Conservation (phyloP, 2,113 vertebrate species). For the Paramisgurnus dabryanus region DNA sequence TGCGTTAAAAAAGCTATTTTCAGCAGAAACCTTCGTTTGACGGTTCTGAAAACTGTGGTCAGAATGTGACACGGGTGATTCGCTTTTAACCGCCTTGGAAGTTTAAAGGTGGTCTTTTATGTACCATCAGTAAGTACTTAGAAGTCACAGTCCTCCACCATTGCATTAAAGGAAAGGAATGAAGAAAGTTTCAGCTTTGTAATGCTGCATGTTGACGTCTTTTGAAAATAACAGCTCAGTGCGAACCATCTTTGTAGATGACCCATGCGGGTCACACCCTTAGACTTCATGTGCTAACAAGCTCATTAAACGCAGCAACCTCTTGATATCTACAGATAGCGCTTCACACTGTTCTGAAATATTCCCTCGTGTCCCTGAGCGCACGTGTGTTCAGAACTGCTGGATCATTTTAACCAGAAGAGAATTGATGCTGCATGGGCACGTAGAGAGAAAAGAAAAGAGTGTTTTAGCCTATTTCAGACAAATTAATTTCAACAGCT, state of each 20-base stretch:
- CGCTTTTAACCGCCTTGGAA: neutral
- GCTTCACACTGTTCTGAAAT: neutral
- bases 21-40: no score
- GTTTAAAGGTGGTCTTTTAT: neutral
- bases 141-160: neutral
- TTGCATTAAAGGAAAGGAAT: neutral
- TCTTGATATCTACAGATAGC: slow-evolving; percentile 9
- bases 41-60: neutral
- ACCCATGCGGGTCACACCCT: neutral
- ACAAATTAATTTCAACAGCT: neutral
- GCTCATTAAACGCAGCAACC: slow-evolving; percentile 12
- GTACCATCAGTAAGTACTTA: neutral
- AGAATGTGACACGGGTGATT: slow-evolving; percentile 3
- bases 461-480: neutral
- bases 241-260: neutral
- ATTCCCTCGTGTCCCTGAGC: neutral
- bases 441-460: neutral
- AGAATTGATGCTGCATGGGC: neutral
- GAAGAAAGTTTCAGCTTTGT: neutral
- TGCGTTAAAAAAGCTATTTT: neutral
- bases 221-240: slow-evolving; percentile 3
- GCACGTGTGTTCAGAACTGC: neutral
- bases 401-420: neutral
- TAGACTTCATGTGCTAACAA: slow-evolving; percentile 20
- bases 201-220: neutral